Evolutionary conservation across 2,797 vertebrate genomes (phyloP), one percentile per base, ranked within the genome.

Genomic region (Schizopygopsis pylzovi): DNA sequence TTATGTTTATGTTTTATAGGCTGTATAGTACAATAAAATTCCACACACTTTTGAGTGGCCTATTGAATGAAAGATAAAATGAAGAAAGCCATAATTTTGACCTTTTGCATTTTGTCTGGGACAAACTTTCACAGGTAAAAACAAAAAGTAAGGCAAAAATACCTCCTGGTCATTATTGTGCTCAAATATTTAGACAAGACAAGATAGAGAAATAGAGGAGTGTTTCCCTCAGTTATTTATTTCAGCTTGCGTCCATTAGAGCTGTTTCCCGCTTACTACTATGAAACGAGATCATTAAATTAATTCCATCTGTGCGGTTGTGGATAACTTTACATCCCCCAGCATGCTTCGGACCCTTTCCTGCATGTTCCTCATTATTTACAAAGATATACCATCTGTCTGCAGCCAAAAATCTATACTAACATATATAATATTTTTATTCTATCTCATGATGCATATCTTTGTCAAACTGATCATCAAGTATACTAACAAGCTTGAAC

Each of bases 281-380:
- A 93, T 92, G 93, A 94, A 95, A 95, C 89, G 89, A 71, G 92
- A 92, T 95, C 92, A 92, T 93, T 92, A 94, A 95, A 94, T 94
- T 93, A 90, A 93, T 90, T 93, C 93, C 93, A 93, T 93, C 90
- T 94, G 93, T 92, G 92, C 92, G 91, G 93, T 92, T 90, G 92
- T 90, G 90, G 86, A 86, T 71, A 91, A 92, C 90, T 93, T 93
- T 93, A 92, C 94, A 94, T 89, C 88, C 87, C 87, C 87, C 63
- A 85, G 85, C 87, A 54, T 13, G 12, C 63, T 52, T 87, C 9
- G 71, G 33, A 4, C 71, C 49, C 41, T 65, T 67, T 47, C 13
- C 28, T n/a, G 28, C 10, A 43, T 15, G 15, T 65, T 67, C 33
- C 72, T 73, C 33, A 28, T 54, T 47, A 77, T 77, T 68, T 39